Evolutionary conservation across 2,797 vertebrate species (phyloP).

Genomic region (Amazonetta brasiliensis): DNA sequence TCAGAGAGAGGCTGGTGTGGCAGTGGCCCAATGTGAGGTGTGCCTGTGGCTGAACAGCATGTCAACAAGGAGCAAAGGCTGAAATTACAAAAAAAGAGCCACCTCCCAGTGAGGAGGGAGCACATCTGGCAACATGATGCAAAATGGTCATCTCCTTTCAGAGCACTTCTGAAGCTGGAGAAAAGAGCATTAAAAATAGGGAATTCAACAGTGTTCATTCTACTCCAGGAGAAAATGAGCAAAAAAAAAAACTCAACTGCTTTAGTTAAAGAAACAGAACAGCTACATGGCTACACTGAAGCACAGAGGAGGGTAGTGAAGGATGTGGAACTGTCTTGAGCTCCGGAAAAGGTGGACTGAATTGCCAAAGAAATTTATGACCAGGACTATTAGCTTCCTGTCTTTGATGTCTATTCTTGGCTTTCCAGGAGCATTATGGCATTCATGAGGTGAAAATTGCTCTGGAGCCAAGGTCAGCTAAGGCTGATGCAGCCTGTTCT

Average conservation of each 20-base stretch:
- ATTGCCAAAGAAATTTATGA: conserved; percentile 62
- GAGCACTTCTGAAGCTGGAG: not conserved
- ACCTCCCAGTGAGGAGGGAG: not conserved
- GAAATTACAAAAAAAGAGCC: not conserved
- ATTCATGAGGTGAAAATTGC: conserved; percentile 59
- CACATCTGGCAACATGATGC: not conserved
- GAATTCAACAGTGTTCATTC: not conserved
- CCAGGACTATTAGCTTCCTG: conserved; percentile 67
- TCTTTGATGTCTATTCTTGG: conserved; percentile 72
- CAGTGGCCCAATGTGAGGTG: fast-evolving
- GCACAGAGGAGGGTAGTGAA: conserved; percentile 12
- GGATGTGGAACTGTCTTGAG: conserved; percentile 26
- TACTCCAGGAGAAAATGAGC: not conserved
- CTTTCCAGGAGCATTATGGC: conserved; percentile 63
- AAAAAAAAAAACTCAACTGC: not conserved
- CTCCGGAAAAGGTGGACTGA: conserved; percentile 51
- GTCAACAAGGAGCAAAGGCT: not conserved
- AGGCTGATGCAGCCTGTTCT: conserved; percentile 49
- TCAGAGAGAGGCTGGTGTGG: fast-evolving
- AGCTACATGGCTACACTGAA: not conserved
- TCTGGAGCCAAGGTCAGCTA: conserved; percentile 63
- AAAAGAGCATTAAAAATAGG: not conserved
- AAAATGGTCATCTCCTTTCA: not conserved
- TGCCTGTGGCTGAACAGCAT: not conserved
- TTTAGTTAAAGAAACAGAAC: not conserved